These are phyloP conservation scores for Antheraea yamamai DNA, from an alignment of 2,888 invertebrate species.

Conservation along the genomic window DNA sequence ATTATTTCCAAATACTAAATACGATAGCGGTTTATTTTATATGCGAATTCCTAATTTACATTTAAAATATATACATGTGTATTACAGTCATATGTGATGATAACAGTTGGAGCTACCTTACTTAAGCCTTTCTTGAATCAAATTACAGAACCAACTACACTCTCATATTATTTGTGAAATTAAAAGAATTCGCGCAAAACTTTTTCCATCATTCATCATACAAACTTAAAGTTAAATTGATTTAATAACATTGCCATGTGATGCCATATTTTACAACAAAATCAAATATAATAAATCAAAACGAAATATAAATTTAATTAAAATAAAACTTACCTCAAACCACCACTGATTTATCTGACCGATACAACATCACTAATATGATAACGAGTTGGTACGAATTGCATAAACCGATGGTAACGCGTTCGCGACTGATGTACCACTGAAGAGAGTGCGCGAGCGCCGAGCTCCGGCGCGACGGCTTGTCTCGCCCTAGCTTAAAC, in stretches of 20 bases:
- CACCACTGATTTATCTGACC: conserved; percentile 32
- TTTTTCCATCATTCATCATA: too few species aligned
- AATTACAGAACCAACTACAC: too few species aligned
- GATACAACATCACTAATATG: conserved; percentile 37
- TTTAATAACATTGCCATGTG: not conserved
- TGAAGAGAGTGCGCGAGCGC: conserved; percentile 30
- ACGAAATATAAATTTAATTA: not conserved
- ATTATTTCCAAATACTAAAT: not conserved
- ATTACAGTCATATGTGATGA: not conserved
- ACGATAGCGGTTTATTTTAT: not conserved
- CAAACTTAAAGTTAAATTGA: too few species aligned
- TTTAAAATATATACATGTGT: not conserved
- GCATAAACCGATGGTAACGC: conserved; percentile 38
- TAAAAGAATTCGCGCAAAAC: too few species aligned
- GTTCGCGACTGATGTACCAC: conserved; percentile 34
- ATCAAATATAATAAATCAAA: not conserved
- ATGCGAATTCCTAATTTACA: not conserved
- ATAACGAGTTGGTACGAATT: conserved; percentile 34
- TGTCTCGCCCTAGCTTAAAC: conserved; percentile 14
- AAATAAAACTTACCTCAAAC: conserved; percentile 41
- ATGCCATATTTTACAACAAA: not conserved
- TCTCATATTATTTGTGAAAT: too few species aligned
- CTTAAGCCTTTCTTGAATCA: too few species aligned
- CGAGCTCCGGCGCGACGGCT: conserved; percentile 22
- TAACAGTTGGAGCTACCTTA: not conserved